A percentile compares a stretch with the other conserved stretches of the same genome.
phyloP scores from a whole-genome alignment of 2,888 invertebrate genomes.

The Macrosoma leucophasiata region DNA sequence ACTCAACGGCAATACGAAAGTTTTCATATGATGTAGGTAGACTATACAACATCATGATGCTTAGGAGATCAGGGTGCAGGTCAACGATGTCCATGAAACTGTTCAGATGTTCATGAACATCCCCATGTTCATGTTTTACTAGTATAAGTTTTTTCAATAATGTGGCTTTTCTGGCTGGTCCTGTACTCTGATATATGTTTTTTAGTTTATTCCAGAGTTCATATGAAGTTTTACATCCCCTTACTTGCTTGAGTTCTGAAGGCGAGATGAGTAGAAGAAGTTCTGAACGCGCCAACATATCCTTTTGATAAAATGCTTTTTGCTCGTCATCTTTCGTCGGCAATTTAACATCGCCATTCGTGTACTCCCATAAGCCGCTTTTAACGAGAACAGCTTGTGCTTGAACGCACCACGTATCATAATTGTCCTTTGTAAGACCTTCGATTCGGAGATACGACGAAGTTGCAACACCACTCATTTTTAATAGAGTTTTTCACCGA shows the following conservation, averaged over 20 bases:
- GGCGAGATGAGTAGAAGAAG: slow-evolving; percentile 12
- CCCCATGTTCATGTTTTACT: slow-evolving; percentile 35
- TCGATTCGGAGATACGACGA: too few relatives aligned
- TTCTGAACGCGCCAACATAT: slow-evolving; percentile 8
- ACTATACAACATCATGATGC: slow-evolving; percentile 38
- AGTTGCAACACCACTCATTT: too few relatives aligned
- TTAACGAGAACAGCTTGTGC: slow-evolving; percentile 8
- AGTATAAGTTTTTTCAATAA: slow-evolving; percentile 40
- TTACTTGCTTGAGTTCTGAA: slow-evolving; percentile 34
- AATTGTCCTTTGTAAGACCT: too few relatives aligned
- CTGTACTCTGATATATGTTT: slow-evolving; percentile 42
- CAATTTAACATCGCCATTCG: neutral
- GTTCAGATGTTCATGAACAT: slow-evolving; percentile 36
- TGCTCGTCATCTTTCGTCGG: neutral
- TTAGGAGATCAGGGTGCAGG: slow-evolving; percentile 32
- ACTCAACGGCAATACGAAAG: slow-evolving; percentile 38
- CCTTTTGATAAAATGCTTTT: neutral
- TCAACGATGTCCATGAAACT: slow-evolving; percentile 38
- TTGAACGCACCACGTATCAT: too few relatives aligned
- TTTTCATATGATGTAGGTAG: slow-evolving; percentile 34
- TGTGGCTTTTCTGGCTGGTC: slow-evolving; percentile 44
- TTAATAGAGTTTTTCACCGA: too few relatives aligned
- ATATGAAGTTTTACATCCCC: slow-evolving; percentile 30
- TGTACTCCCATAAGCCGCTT: slow-evolving; percentile 9
- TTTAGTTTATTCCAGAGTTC: too few relatives aligned